Conservation (phyloP, 1,140 invertebrate species). For the Cotesia vestalis region DNA sequence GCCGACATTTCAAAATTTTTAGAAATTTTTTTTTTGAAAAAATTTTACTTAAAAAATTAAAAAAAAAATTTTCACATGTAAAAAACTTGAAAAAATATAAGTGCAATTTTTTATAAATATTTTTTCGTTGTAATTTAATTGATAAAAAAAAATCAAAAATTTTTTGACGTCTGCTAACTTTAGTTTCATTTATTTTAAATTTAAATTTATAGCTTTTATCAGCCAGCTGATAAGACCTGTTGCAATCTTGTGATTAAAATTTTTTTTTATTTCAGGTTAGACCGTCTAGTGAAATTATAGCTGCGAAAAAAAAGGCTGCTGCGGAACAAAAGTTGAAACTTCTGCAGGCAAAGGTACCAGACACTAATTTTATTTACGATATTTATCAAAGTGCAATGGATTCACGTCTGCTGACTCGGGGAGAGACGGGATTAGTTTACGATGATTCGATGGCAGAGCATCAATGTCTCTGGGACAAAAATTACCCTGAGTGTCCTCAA, state of each 20-base stretch:
- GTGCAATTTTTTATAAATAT: too few relatives aligned
- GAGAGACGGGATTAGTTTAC: conserved; percentile 80
- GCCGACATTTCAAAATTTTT: too few relatives aligned
- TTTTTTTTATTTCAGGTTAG: conserved; percentile 48
- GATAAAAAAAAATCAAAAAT: too few relatives aligned
- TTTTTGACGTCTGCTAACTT: too few relatives aligned
- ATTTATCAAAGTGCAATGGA: conserved; percentile 71
- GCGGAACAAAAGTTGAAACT: conserved; percentile 51
- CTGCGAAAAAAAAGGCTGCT: conserved; percentile 58
- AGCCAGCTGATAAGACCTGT: background rate
- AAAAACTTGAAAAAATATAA: too few relatives aligned
- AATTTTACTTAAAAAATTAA: too few relatives aligned
- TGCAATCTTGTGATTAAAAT: conserved; percentile 6
- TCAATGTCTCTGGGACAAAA: conserved; percentile 82
- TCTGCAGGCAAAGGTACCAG: conserved; percentile 45
- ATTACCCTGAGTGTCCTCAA: conserved; percentile 84
- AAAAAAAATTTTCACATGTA: too few relatives aligned
- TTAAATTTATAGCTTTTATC: conserved; percentile 17
- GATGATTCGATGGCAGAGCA: conserved; percentile 82
- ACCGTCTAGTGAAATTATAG: conserved; percentile 58
- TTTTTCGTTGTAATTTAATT: too few relatives aligned
- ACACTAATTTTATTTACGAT: conserved; percentile 49
- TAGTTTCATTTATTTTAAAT: background rate
- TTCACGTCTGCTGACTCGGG: conserved; percentile 68
- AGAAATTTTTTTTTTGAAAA: too few relatives aligned